A percentile compares a stretch with the other conserved stretches of the same genome.
phyloP scores from a whole-genome alignment of 2,113 vertebrate genomes.

The Fulica atra region DNA sequence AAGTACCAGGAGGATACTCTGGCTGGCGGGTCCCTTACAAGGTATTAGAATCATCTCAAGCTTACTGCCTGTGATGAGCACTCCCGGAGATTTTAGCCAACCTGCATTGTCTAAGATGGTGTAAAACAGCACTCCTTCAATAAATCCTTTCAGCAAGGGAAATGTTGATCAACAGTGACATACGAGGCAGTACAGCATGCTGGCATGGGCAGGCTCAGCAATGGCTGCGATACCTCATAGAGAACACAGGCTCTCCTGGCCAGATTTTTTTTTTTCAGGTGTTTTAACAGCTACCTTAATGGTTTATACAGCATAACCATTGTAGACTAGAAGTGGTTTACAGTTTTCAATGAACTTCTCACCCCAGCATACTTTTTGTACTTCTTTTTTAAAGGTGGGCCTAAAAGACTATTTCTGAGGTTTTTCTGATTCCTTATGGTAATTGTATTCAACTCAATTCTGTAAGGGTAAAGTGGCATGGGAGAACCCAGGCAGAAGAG shows the following conservation, averaged over 20 bases:
- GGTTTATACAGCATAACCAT: not conserved
- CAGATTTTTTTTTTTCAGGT: not conserved
- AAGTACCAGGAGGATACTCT: not conserved
- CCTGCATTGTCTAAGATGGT: not conserved
- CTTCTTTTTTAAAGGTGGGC: not conserved
- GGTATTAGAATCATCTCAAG: not conserved
- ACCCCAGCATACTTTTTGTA: not conserved
- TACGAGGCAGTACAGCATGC: not conserved
- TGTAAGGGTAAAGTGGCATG: not conserved
- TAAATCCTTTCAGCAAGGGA: not conserved
- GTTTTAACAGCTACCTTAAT: not conserved
- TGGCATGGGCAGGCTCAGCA: not conserved
- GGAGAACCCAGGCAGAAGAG: not conserved
- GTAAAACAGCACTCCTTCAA: not conserved
- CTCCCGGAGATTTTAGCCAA: not conserved
- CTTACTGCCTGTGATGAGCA: not conserved
- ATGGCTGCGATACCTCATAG: not conserved
- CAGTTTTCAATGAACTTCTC: not conserved
- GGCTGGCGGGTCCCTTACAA: accelerated
- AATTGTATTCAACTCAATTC: not conserved
- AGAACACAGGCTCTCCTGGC: not conserved
- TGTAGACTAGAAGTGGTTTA: not conserved
- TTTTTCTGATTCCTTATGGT: not conserved
- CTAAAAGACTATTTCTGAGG: not conserved
- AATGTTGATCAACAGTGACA: not conserved